These are phyloP conservation scores for Karalla daura DNA, from an alignment of 2,797 vertebrate genomes.

Conservation along the genomic window DNA sequence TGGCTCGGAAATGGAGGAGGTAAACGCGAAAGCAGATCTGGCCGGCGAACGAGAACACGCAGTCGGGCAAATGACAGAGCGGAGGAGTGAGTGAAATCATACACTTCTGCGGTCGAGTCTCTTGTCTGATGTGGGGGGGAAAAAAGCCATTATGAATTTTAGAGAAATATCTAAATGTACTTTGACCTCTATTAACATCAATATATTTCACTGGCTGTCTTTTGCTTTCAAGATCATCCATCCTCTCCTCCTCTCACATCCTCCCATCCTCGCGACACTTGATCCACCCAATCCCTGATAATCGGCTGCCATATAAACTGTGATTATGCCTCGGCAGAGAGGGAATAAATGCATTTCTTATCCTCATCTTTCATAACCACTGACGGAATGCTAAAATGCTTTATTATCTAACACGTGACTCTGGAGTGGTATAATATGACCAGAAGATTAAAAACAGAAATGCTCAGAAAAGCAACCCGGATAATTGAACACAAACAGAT, in stretches of 20 bases:
- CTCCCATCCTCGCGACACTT: slow-evolving; percentile 20
- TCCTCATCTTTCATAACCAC: slow-evolving; percentile 9
- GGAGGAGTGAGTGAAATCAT: neutral
- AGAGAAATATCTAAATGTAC: slow-evolving; percentile 22
- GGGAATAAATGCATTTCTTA: slow-evolving; percentile 12
- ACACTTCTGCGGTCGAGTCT: slow-evolving; percentile 21
- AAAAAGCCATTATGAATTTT: slow-evolving; percentile 31
- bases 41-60: neutral
- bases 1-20: slow-evolving; percentile 9
- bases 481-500: neutral
- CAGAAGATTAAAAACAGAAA: neutral
- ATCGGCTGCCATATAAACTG: slow-evolving; percentile 22
- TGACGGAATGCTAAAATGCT: slow-evolving; percentile 10
- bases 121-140: slow-evolving; percentile 29
- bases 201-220: slow-evolving; percentile 24
- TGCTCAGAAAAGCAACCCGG: neutral
- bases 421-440: neutral
- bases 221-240: slow-evolving; percentile 27
- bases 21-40: slow-evolving; percentile 30
- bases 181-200: slow-evolving; percentile 40
- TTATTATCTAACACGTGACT: neutral
- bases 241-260: slow-evolving; percentile 25
- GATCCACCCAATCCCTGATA: slow-evolving; percentile 19
- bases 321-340: slow-evolving; percentile 4
- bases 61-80: slow-evolving; percentile 6